A percentile compares a stretch with the other conserved stretches of the same genome.
phyloP scores from a whole-genome alignment of 1,140 invertebrate species.

The Sarcophaga bullata region DNA sequence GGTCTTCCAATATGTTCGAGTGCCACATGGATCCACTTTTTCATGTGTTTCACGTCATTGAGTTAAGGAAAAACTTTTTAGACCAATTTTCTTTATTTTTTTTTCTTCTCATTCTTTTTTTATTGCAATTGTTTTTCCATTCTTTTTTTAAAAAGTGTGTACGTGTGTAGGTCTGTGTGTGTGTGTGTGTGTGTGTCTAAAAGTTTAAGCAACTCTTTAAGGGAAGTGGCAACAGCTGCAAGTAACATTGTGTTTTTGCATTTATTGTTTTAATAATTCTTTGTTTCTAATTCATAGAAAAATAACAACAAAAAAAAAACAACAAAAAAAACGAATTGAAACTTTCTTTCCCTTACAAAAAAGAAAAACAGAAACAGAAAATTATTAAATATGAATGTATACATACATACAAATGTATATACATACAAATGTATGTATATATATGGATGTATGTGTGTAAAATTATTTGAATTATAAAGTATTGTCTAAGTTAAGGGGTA shows the following conservation, averaged over 20 bases:
- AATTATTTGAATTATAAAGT: too few relatives aligned
- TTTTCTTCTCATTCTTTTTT: background rate
- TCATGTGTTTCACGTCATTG: background rate
- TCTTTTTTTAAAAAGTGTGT: too few relatives aligned
- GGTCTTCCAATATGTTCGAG: background rate
- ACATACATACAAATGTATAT: too few relatives aligned
- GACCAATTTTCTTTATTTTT: background rate
- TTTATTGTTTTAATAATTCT: constrained; percentile 30
- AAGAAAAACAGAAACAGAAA: too few relatives aligned
- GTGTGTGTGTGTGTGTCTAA: background rate
- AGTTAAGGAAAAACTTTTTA: background rate
- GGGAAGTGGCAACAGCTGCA: constrained; percentile 37
- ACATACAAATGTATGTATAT: too few relatives aligned
- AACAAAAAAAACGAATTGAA: background rate
- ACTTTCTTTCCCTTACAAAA: background rate
- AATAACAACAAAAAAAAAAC: background rate
- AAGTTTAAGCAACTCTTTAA: constrained; percentile 34
- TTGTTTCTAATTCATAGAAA: constrained; percentile 8
- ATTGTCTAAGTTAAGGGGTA: too few relatives aligned
- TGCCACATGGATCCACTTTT: background rate
- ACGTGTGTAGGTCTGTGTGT: too few relatives aligned
- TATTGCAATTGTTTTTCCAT: background rate
- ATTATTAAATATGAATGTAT: constrained; percentile 5
- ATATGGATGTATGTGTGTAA: too few relatives aligned
- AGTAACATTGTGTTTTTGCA: constrained; percentile 31